Evolutionary conservation across 2,113 vertebrate species (phyloP).

Genomic region (Lagopus muta): DNA sequence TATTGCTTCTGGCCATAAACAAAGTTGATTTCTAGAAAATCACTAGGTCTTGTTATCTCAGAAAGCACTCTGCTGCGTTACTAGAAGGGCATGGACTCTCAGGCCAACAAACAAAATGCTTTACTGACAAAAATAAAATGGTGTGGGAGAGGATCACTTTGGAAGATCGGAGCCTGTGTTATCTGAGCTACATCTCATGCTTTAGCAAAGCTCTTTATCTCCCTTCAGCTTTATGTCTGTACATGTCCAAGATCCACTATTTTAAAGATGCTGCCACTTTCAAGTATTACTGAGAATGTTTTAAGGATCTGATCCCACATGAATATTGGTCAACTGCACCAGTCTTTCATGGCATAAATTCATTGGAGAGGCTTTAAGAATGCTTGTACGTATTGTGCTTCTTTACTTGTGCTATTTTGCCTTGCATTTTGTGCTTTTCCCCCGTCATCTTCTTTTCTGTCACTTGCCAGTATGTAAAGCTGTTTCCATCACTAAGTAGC

Average conservation of each 20-base stretch:
- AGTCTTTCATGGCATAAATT: not conserved
- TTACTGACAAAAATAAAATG: not conserved
- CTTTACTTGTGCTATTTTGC: not conserved
- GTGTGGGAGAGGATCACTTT: not conserved
- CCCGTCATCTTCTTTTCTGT: not conserved
- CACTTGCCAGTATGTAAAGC: not conserved
- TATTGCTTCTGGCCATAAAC: not conserved
- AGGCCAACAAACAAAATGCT: not conserved
- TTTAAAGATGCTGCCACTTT: not conserved
- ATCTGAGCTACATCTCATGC: not conserved
- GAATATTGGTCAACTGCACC: not conserved
- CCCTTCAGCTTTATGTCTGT: not conserved
- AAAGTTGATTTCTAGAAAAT: not conserved
- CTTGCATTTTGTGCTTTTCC: constrained; percentile 1
- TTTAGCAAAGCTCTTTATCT: not conserved
- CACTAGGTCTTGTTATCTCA: not conserved
- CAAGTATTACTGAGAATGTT: not conserved
- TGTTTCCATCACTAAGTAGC: constrained; percentile 12
- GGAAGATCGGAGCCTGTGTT: not conserved
- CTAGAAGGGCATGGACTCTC: not conserved
- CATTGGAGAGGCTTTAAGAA: not conserved
- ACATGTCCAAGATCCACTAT: not conserved
- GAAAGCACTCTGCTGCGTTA: not conserved
- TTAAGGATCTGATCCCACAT: not conserved
- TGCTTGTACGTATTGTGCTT: not conserved